Percentiles rank a stretch among this genome's conserved stretches.
phyloP scores from a whole-genome alignment of 2,797 vertebrate species.

The Cichlasoma orientale region DNA sequence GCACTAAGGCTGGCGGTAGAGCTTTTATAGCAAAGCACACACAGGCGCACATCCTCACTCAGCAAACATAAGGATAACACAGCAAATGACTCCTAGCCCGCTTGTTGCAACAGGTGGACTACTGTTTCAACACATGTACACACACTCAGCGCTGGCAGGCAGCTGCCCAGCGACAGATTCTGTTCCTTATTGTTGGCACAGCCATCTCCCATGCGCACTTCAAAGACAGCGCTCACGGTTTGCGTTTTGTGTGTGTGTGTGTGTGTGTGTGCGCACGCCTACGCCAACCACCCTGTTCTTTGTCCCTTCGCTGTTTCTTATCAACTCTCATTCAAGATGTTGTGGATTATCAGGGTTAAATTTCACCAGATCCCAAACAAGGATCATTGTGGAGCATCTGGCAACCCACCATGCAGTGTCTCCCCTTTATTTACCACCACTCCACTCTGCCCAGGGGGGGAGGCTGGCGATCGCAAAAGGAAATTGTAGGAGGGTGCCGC shows the following conservation, averaged over 20 bases:
- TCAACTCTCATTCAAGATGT: slow-evolving; percentile 51
- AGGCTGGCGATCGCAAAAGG: slow-evolving; percentile 5
- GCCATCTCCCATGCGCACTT: slow-evolving; percentile 38
- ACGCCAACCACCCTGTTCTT: slow-evolving; percentile 45
- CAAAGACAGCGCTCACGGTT: slow-evolving; percentile 38
- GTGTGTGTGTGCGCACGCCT: background rate
- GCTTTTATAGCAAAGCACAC: slow-evolving; percentile 49
- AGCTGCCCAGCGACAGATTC: slow-evolving; percentile 67
- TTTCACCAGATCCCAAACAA: slow-evolving; percentile 71
- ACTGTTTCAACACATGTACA: slow-evolving; percentile 59
- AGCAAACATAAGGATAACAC: slow-evolving; percentile 46
- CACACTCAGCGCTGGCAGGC: slow-evolving; percentile 44
- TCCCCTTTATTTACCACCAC: slow-evolving; percentile 45
- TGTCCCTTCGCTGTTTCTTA: slow-evolving; percentile 59
- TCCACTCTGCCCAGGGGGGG: slow-evolving; percentile 23
- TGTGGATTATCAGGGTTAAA: slow-evolving; percentile 72
- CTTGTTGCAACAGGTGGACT: slow-evolving; percentile 75
- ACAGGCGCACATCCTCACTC: slow-evolving; percentile 47
- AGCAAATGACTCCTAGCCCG: slow-evolving; percentile 54
- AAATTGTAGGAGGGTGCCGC: slow-evolving; percentile 15
- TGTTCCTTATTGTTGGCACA: slow-evolving; percentile 61
- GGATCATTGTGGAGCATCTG: slow-evolving; percentile 67
- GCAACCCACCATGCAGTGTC: slow-evolving; percentile 36
- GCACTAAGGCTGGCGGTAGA: background rate
- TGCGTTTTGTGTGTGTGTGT: slow-evolving; percentile 12